Conservation (phyloP, 2,888 invertebrate species). For the Oscheius sp. region DNA sequence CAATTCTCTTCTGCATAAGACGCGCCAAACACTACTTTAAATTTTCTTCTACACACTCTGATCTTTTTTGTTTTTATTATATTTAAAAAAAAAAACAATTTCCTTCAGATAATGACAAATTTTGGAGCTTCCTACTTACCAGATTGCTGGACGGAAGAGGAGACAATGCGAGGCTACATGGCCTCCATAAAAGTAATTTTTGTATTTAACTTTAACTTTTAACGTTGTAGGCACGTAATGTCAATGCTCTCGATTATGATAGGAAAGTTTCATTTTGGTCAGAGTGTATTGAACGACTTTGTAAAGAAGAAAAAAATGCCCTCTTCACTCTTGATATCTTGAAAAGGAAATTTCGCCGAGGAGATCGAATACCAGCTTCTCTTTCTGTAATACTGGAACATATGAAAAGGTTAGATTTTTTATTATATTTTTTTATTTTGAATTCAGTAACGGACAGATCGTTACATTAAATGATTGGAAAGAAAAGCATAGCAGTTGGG, state of each 20-base stretch:
- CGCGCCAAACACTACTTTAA: no score
- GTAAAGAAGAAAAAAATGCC: slow-evolving; percentile 52
- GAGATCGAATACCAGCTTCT: slow-evolving; percentile 58
- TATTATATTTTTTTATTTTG: no score
- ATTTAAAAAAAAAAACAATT: no score
- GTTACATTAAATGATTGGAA: slow-evolving; percentile 47
- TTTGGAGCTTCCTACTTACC: slow-evolving; percentile 33
- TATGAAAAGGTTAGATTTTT: slow-evolving; percentile 49
- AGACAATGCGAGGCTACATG: slow-evolving; percentile 60
- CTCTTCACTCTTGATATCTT: slow-evolving; percentile 48
- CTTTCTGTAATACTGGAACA: slow-evolving; percentile 56
- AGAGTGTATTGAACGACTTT: slow-evolving; percentile 49
- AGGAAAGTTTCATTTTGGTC: slow-evolving; percentile 61
- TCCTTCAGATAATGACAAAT: not conserved
- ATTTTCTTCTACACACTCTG: no score
- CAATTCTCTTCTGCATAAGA: no score
- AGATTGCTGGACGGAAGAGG: slow-evolving; percentile 43
- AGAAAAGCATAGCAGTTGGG: slow-evolving; percentile 48
- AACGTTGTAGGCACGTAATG: slow-evolving; percentile 47
- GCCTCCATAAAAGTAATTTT: slow-evolving; percentile 51
- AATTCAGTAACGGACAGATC: slow-evolving; percentile 41
- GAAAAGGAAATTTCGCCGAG: slow-evolving; percentile 59
- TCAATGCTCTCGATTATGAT: slow-evolving; percentile 64
- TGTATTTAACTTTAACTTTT: not conserved
- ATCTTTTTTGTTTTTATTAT: no score